These are phyloP conservation scores for Spermophilus dauricus DNA, from an alignment of 2,113 vertebrate genomes.

Conservation along the genomic window DNA sequence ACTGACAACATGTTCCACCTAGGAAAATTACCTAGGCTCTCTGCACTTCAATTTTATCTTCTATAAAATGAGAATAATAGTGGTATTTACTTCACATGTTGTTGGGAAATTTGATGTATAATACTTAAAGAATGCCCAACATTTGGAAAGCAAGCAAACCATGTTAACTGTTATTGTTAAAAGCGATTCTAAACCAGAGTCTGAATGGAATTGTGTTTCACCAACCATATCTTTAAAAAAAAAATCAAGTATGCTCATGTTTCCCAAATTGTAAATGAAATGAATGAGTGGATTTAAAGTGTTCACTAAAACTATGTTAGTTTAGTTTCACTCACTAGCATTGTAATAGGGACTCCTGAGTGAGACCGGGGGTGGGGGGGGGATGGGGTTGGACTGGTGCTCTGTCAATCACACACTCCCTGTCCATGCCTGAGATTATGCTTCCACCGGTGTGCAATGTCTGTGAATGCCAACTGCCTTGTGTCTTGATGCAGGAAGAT, in stretches of 20 bases:
- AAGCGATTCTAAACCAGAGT: background rate
- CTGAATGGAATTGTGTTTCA: background rate
- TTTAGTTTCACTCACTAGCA: background rate
- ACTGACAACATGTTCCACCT: background rate
- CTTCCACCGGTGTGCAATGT: background rate
- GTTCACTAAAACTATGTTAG: background rate
- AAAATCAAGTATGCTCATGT: background rate
- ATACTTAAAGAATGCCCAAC: background rate
- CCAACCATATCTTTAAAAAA: background rate
- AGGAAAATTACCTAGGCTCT: background rate
- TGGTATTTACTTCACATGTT: background rate
- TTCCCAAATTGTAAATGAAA: background rate
- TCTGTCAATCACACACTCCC: background rate
- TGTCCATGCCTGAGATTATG: background rate
- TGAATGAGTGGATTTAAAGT: background rate
- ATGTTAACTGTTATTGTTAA: slow-evolving; percentile 2
- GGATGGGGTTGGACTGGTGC: background rate
- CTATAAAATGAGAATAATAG: slow-evolving; percentile 15
- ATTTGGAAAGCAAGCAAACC: background rate
- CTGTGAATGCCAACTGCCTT: background rate
- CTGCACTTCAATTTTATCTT: slow-evolving; percentile 9
- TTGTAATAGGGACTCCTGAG: background rate
- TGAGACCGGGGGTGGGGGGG: background rate
- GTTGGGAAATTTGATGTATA: background rate
- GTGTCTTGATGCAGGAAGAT: background rate